Base-by-base conservation (phyloP, 2,113 vertebrate genomes). In the Delphinus delphis region DNA sequence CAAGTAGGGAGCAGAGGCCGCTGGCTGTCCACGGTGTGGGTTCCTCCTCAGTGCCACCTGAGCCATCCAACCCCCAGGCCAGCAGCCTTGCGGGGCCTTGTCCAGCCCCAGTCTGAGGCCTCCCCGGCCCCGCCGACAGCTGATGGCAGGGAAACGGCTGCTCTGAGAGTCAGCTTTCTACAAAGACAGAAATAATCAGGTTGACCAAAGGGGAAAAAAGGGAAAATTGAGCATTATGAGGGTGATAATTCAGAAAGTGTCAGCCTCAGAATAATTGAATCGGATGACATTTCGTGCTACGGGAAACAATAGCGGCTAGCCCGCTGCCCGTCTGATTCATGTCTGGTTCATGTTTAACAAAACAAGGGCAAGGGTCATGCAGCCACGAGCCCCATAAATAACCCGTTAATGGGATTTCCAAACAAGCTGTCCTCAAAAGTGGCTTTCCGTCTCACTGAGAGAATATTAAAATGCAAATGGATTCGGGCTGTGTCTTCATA, bases 391-490 rank as follows among this genome's bases (percentile, higher is more conserved):
- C 99, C 99, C 99, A 99, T 99, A 99, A 99, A 99, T 99, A 99
- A 99, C 99, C 99, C 98, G 99, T 99, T 99, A 99, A 99, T 99
- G 99, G 99, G 99, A 99, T 99, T 99, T 99, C 99, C 99, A 99
- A 99, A 99, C 99, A 99, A 99, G 99, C 99, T 99, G 99, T 99
- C 99, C 99, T 99, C 98, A 99, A 99, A 99, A 99, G 98, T 98
- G 98, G 97, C 96, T 98, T 98, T 99, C 98, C 95, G 98, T 99
- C 99, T 99, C 99, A 99, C 98, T 96, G 98, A 99, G 99, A 98
- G 99, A 99, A 99, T 99, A 99, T 99, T 99, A 99, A 99, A 99
- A 99, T 99, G 99, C 99, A 99, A 99, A 99, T 99, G 99, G 99
- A 99, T 99, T 99, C 99, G 98, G 99, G 99, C 99, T 98, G 98